Evolutionary conservation across 2,797 vertebrate species (phyloP).

Genomic region (Malurus splendens): DNA sequence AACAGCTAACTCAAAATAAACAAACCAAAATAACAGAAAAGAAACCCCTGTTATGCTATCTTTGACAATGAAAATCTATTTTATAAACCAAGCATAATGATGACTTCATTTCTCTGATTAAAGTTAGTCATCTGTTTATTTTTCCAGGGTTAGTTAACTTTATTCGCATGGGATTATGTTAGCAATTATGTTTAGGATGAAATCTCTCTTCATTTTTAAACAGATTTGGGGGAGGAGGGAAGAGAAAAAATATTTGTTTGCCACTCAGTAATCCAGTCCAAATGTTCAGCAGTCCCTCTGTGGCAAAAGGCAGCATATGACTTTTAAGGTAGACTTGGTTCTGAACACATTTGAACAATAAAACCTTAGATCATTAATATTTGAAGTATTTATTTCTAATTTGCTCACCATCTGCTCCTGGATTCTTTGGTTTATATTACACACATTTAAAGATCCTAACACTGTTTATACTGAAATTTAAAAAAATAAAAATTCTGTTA

Average conservation of each 20-base stretch:
- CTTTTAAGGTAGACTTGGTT: constrained; percentile 72
- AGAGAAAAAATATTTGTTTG: constrained; percentile 77
- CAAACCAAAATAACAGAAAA: constrained; percentile 27
- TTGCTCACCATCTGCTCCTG: constrained; percentile 22
- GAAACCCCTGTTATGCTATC: constrained; percentile 16
- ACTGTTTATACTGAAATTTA: not conserved
- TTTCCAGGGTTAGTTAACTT: constrained; percentile 88
- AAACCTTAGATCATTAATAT: constrained; percentile 53
- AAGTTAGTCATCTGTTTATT: constrained; percentile 89
- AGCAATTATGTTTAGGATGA: constrained; percentile 80
- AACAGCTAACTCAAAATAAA: constrained; percentile 47
- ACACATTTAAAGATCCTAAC: not conserved
- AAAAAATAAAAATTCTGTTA: not conserved
- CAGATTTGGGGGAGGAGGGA: constrained; percentile 65
- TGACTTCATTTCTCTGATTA: constrained; percentile 91
- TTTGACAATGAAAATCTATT: constrained; percentile 66
- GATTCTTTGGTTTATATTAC: constrained; percentile 12
- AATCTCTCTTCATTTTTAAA: constrained; percentile 54
- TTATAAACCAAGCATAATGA: constrained; percentile 89
- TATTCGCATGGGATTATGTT: constrained; percentile 80
- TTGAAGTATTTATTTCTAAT: constrained; percentile 55
- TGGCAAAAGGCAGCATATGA: constrained; percentile 65
- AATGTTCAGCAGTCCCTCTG: constrained; percentile 56
- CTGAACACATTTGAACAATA: constrained; percentile 60
- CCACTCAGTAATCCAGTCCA: constrained; percentile 66